A percentile compares a stretch with the other conserved stretches of the same genome.
Evolutionary conservation across 2,113 vertebrate genomes (phyloP).

Genomic region (Lepidothrix coronata): DNA sequence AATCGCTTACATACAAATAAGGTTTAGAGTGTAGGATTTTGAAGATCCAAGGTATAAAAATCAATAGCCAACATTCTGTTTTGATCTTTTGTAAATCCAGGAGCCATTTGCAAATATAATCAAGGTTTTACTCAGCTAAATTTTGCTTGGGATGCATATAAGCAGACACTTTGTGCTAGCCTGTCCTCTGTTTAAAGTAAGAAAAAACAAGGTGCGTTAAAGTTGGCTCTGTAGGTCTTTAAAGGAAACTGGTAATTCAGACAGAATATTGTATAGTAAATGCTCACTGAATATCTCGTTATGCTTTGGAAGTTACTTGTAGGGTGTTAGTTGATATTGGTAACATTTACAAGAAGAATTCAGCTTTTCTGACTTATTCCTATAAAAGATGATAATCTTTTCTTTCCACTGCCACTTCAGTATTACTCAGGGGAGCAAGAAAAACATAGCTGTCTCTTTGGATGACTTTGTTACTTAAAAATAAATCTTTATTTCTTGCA

Average conservation of each 20-base stretch:
- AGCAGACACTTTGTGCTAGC: not conserved
- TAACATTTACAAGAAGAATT: not conserved
- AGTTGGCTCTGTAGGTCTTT: not conserved
- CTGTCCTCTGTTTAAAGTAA: not conserved
- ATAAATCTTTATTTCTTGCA: not conserved
- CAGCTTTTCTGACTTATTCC: not conserved
- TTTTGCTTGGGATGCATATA: not conserved
- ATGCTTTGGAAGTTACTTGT: not conserved
- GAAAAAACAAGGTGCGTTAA: not conserved
- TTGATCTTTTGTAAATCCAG: not conserved
- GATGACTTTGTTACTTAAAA: not conserved
- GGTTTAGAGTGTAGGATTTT: not conserved
- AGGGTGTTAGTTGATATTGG: not conserved
- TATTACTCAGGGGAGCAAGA: not conserved
- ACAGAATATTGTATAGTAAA: not conserved
- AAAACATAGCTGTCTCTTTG: not conserved
- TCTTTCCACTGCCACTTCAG: not conserved
- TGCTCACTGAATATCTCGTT: not conserved
- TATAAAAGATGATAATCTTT: not conserved
- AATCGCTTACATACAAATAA: not conserved
- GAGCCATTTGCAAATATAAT: not conserved
- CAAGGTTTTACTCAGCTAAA: not conserved
- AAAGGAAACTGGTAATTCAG: not conserved
- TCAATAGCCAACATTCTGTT: not conserved
- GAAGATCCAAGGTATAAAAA: slow-evolving; percentile 11